A percentile compares a stretch with the other conserved stretches of the same genome.
phyloP scores from a whole-genome alignment of 2,888 invertebrate species.

The Pedicia rivosa region DNA sequence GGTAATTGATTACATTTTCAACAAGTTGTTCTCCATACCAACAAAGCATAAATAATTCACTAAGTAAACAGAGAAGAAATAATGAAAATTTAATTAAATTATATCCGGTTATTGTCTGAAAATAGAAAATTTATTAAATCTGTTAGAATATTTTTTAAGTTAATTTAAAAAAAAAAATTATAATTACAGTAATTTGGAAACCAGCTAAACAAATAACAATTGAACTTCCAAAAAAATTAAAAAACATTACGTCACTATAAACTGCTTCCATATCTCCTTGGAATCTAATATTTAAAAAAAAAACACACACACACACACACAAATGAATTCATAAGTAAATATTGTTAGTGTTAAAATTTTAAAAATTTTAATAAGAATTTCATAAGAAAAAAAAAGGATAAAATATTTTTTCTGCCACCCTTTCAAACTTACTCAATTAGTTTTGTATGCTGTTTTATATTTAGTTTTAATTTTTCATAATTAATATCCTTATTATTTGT shows the following conservation, averaged over 20 bases:
- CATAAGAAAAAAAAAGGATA: too few species aligned
- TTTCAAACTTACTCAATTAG: slow-evolving; percentile 3
- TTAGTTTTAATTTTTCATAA: neutral
- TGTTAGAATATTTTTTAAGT: too few species aligned
- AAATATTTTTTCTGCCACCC: too few species aligned
- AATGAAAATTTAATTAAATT: slow-evolving; percentile 2
- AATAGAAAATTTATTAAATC: neutral
- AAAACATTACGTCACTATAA: slow-evolving; percentile 1
- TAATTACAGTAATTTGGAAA: neutral
- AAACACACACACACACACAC: too few species aligned
- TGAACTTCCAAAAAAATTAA: slow-evolving; percentile 2
- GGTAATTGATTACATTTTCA: neutral
- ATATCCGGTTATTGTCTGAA: slow-evolving; percentile 1
- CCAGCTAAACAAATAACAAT: slow-evolving; percentile 1
- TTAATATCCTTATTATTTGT: too few species aligned
- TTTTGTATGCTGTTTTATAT: neutral
- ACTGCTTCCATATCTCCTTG: neutral
- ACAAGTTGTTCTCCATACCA: slow-evolving; percentile 1
- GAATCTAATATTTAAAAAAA: neutral
- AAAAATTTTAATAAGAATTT: too few species aligned
- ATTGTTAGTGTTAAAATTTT: too few species aligned
- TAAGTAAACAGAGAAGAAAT: slow-evolving; percentile 1
- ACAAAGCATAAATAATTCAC: slow-evolving; percentile 1
- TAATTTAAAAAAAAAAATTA: too few species aligned
- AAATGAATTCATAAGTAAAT: too few species aligned